Evolutionary conservation across 1,140 invertebrate species (phyloP).

Genomic region (Melipona quadrifasciata): DNA sequence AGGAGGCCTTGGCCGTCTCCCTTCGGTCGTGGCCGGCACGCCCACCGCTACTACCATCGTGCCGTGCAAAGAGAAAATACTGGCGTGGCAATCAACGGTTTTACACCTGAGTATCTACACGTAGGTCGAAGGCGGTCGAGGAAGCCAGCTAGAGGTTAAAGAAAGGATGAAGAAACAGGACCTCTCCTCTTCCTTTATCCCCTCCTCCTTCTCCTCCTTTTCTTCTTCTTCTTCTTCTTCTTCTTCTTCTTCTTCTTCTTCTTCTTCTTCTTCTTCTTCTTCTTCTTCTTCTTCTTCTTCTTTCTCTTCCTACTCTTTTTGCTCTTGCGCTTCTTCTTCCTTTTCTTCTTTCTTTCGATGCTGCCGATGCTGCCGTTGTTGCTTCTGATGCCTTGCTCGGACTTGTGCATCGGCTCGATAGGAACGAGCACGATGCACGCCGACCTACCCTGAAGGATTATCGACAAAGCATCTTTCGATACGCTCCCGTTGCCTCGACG

Average conservation of each 20-base stretch:
- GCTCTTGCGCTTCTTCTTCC: slow-evolving; percentile 6
- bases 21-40: slow-evolving; percentile 76
- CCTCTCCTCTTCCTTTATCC: slow-evolving; percentile 14
- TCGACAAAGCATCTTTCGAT: slow-evolving; percentile 67
- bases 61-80: slow-evolving; percentile 75
- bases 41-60: slow-evolving; percentile 75
- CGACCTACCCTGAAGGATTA: slow-evolving; percentile 68
- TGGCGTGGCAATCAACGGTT: slow-evolving; percentile 77
- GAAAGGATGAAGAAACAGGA: slow-evolving; percentile 60
- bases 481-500: slow-evolving; percentile 67
- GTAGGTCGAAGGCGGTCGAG: slow-evolving; percentile 59
- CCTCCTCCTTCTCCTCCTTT: slow-evolving; percentile 5
- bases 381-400: slow-evolving; percentile 37
- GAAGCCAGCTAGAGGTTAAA: slow-evolving; percentile 56
- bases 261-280: neutral
- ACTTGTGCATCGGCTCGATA: slow-evolving; percentile 55
- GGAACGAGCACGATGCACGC: slow-evolving; percentile 60
- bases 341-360: neutral
- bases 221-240: neutral
- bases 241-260: neutral
- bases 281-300: neutral
- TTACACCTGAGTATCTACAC: slow-evolving; percentile 77
- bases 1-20: slow-evolving; percentile 77
- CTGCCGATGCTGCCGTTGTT: neutral
- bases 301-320: neutral